Evolutionary conservation across 2,797 vertebrate genomes (phyloP).

Genomic region (Phoebastria nigripes): DNA sequence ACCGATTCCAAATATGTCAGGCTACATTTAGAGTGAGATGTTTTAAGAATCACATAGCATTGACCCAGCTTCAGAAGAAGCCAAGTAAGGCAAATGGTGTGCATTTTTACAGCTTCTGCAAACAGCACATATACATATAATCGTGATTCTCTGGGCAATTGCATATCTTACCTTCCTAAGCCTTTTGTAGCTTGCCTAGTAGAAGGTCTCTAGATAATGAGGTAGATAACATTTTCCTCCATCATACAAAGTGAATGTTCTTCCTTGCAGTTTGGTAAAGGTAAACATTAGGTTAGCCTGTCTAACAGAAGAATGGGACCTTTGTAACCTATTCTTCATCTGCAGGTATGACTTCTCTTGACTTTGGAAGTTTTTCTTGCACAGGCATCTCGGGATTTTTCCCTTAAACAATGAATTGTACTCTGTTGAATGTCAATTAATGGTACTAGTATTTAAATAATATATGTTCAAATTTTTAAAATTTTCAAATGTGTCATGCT

Average conservation of each 20-base stretch:
- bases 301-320: neutral
- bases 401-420: neutral
- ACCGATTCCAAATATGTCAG: neutral
- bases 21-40: neutral
- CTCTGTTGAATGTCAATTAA: slow-evolving; percentile 33
- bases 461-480: slow-evolving; percentile 26
- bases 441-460: slow-evolving; percentile 36
- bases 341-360: neutral
- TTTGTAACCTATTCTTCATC: neutral
- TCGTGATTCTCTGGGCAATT: neutral
- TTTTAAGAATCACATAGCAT: neutral
- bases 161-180: neutral
- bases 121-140: neutral
- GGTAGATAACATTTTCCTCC: neutral
- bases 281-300: neutral
- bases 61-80: neutral
- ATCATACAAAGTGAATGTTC: neutral
- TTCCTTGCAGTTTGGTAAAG: neutral
- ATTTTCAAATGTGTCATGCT: slow-evolving; percentile 40
- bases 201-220: neutral
- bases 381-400: neutral
- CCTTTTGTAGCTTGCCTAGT: neutral
- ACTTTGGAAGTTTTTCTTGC: neutral
- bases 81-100: neutral
- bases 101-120: neutral